Evolutionary conservation across 2,113 vertebrate genomes (phyloP).

Genomic region (Oriolus oriolus): DNA sequence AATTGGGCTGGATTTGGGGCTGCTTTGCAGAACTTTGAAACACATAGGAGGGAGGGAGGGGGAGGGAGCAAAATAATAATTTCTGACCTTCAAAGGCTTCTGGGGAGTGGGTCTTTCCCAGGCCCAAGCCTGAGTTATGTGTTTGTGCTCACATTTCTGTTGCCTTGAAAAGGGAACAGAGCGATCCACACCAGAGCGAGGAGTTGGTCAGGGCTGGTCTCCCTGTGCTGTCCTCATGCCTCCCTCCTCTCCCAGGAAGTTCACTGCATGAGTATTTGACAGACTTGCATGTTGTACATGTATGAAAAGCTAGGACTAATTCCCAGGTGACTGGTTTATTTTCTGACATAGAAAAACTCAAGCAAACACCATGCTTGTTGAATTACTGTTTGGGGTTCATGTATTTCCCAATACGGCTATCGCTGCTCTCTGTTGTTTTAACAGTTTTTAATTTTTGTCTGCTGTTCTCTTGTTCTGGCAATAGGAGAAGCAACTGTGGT

Average conservation of each 20-base stretch:
- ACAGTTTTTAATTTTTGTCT: not conserved
- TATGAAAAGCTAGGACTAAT: not conserved
- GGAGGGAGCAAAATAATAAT: fast-evolving
- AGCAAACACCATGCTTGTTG: not conserved
- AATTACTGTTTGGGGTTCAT: not conserved
- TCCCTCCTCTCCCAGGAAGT: not conserved
- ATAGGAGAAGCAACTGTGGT: not conserved
- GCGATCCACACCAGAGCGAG: not conserved
- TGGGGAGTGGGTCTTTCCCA: not conserved
- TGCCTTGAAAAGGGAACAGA: not conserved
- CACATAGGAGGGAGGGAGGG: not conserved
- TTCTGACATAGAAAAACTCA: not conserved
- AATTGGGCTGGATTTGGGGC: not conserved
- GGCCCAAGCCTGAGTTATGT: not conserved
- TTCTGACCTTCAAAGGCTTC: not conserved
- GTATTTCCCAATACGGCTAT: not conserved
- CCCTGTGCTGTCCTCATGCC: not conserved
- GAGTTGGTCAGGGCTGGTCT: not conserved
- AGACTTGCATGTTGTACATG: not conserved
- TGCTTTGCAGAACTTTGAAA: not conserved
- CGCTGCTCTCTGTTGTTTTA: not conserved
- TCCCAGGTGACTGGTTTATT: not conserved
- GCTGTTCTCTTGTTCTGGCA: not conserved
- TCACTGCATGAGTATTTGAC: not conserved
- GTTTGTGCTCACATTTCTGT: fast-evolving